These are phyloP conservation scores for Anolis carolinensis DNA, from an alignment of 2,113 vertebrate genomes.

Conservation along the genomic window DNA sequence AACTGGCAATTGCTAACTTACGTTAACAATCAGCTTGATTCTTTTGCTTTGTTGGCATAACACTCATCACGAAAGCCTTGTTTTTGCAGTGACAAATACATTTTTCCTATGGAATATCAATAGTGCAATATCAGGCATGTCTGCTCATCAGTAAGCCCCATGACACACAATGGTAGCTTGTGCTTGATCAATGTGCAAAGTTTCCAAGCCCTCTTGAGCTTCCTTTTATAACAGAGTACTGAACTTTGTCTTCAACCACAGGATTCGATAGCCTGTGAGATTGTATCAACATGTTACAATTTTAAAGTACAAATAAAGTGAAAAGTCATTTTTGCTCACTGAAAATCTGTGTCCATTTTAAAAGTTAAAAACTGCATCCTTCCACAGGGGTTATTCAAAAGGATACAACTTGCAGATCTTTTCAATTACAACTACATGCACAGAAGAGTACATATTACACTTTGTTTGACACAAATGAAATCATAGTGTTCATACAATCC, in stretches of 20 bases:
- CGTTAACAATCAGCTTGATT: not conserved
- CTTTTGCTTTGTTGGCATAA: not conserved
- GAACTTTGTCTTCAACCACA: not conserved
- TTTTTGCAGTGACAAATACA: not conserved
- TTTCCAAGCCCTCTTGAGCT: not conserved
- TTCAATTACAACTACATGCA: not conserved
- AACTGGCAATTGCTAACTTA: not conserved
- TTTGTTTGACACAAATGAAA: not conserved
- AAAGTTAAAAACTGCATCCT: not conserved
- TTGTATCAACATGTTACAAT: not conserved
- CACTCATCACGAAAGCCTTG: too few relatives aligned
- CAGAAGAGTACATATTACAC: not conserved
- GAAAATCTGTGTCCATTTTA: not conserved
- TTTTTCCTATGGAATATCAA: not conserved
- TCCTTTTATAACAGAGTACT: not conserved
- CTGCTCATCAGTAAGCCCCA: not conserved
- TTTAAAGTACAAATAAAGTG: not conserved
- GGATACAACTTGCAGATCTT: not conserved
- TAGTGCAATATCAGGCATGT: not conserved
- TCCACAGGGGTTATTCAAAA: not conserved
- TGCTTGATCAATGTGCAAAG: not conserved
- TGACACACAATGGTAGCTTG: not conserved
- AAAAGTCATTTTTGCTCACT: not conserved
- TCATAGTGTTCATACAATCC: not conserved
- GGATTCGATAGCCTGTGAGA: not conserved